Percentiles rank a stretch among this genome's conserved stretches.
Evolutionary conservation across 2,797 vertebrate genomes (phyloP).

Genomic region (Sebastes kiyomatsui): DNA sequence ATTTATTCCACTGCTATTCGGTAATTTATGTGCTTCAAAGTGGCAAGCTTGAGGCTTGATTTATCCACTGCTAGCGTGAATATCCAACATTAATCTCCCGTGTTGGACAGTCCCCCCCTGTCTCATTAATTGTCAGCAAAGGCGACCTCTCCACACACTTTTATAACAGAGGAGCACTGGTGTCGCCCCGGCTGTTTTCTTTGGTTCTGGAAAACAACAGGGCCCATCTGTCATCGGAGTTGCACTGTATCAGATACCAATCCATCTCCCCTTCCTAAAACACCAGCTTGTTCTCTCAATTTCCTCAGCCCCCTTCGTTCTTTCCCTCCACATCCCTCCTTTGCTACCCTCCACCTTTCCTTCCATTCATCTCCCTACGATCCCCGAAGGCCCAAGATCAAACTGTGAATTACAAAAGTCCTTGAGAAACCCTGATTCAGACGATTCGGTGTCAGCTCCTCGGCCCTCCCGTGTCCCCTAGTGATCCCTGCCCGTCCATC

Average conservation of each 20-base stretch:
- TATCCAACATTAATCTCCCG: conserved; percentile 57
- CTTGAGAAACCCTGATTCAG: conserved; percentile 76
- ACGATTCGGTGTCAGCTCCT: conserved; percentile 48
- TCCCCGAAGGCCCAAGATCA: conserved; percentile 56
- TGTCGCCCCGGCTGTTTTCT: conserved; percentile 8
- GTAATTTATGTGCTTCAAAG: conserved; percentile 35
- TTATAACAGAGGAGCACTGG: not conserved
- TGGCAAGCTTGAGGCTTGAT: conserved; percentile 41
- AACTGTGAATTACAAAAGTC: conserved; percentile 72
- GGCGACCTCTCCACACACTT: conserved; percentile 23
- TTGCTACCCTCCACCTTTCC: not conserved
- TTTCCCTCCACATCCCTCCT: not conserved
- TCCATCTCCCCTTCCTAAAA: conserved; percentile 52
- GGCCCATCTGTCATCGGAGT: conserved; percentile 45
- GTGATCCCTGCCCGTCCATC: conserved; percentile 64
- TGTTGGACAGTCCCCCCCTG: conserved; percentile 37
- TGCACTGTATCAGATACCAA: conserved; percentile 47
- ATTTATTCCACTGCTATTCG: not conserved
- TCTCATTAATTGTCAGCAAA: conserved; percentile 58
- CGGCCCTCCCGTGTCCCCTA: conserved; percentile 35
- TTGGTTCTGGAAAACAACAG: conserved; percentile 32
- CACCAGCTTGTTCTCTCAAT: conserved; percentile 20
- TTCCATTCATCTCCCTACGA: conserved; percentile 7
- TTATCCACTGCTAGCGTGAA: conserved; percentile 36
- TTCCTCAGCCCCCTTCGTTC: conserved; percentile 11